Evolutionary conservation across 2,888 invertebrate genomes (phyloP).

Genomic region (Harmothoe impar): DNA sequence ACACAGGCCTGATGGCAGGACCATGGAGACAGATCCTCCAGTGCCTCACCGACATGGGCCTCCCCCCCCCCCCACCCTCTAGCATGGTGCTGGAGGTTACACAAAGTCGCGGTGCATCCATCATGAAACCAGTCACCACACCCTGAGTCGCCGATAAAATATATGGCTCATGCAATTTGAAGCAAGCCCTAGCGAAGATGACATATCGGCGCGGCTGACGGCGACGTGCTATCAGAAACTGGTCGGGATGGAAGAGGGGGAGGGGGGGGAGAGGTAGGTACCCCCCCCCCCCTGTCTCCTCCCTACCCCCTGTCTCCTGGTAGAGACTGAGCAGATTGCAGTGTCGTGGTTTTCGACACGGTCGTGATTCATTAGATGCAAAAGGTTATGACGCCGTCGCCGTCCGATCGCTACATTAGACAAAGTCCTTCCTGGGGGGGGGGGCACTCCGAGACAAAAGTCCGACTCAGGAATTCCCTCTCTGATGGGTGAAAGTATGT

Average conservation of each 20-base stretch:
- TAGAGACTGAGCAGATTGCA: not conserved
- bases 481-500: no score
- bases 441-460: no score
- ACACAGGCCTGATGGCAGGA: not conserved
- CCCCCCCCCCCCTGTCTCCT: not conserved
- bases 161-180: slow-evolving; percentile 45
- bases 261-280: no score
- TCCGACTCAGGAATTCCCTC: no score
- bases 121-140: not conserved
- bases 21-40: not conserved
- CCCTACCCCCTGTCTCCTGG: not conserved
- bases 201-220: not conserved
- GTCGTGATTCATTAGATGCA: not conserved
- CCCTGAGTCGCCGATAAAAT: slow-evolving; percentile 22
- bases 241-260: no score
- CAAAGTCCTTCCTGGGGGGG: no score
- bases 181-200: not conserved
- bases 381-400: not conserved
- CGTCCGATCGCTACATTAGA: no score
- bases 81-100: not conserved
- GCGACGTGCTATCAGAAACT: not conserved
- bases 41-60: not conserved
- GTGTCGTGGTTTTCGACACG: slow-evolving; percentile 7
- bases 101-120: slow-evolving; percentile 18
- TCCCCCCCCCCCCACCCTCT: not conserved